Conservation (phyloP, 2,797 vertebrate species). For the Melanotaenia trifasciata region DNA sequence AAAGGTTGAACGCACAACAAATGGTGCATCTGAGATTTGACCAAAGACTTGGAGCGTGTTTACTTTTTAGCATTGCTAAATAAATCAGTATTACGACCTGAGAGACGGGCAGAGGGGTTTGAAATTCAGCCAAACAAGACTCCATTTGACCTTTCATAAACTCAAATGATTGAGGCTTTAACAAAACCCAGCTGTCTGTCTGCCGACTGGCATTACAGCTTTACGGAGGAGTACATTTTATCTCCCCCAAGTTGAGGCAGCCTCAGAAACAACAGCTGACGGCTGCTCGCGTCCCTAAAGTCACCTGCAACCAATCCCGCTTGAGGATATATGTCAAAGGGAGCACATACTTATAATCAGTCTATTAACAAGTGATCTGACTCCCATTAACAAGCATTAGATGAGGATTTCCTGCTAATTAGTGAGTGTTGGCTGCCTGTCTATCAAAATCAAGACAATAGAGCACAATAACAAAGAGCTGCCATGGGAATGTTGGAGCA, state of each 20-base stretch:
- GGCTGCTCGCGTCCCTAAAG: constrained; percentile 26
- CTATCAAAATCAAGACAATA: constrained; percentile 63
- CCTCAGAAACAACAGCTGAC: constrained; percentile 41
- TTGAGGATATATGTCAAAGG: constrained; percentile 57
- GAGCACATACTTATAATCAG: constrained; percentile 32
- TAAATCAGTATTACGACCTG: constrained; percentile 60
- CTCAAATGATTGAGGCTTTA: constrained; percentile 61
- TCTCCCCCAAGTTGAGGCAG: constrained; percentile 57
- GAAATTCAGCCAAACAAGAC: constrained; percentile 49
- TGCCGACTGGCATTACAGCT: constrained; percentile 35
- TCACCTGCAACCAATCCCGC: constrained; percentile 24
- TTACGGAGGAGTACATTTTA: constrained; percentile 25
- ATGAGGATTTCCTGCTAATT: constrained; percentile 69
- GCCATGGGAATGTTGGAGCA: constrained; percentile 46
- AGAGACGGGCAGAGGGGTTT: constrained; percentile 28
- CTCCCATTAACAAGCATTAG: constrained; percentile 66
- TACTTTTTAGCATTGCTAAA: constrained; percentile 70
- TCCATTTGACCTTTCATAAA: constrained; percentile 68
- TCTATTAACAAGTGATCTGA: constrained; percentile 67
- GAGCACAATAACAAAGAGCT: constrained; percentile 52
- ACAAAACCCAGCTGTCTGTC: constrained; percentile 54
- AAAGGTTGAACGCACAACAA: constrained; percentile 6
- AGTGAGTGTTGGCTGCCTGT: constrained; percentile 56
- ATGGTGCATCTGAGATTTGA: constrained; percentile 47
- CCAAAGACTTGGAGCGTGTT: constrained; percentile 43